These are phyloP conservation scores for Bos taurus DNA, from an alignment of 2,113 vertebrate species.

Conservation along the genomic window DNA sequence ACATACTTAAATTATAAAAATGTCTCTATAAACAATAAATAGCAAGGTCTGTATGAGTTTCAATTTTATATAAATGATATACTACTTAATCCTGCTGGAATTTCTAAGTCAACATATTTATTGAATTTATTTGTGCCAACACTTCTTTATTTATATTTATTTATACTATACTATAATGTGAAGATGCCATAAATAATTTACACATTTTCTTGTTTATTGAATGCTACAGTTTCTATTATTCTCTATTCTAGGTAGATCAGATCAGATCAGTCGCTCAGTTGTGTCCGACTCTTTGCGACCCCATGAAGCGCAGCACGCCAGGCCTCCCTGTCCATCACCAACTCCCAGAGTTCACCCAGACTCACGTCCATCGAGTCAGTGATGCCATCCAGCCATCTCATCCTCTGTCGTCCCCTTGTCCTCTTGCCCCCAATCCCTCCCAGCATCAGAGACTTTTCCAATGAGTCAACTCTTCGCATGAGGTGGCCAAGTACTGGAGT, in stretches of 20 bases:
- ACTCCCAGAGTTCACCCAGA: too few species aligned
- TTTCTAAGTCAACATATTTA: not conserved
- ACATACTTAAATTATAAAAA: not conserved
- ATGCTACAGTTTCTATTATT: not conserved
- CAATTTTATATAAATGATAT: not conserved
- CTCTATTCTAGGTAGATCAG: not conserved
- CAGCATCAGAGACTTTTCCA: too few species aligned
- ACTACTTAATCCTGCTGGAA: not conserved
- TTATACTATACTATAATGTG: not conserved
- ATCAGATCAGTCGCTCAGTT: too few species aligned
- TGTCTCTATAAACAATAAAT: not conserved
- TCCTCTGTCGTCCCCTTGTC: too few species aligned
- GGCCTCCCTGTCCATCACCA: too few species aligned
- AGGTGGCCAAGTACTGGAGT: too few species aligned
- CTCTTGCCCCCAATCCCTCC: too few species aligned
- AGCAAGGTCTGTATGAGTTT: not conserved
- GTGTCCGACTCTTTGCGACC: too few species aligned
- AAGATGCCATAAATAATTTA: not conserved
- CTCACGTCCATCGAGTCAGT: too few species aligned
- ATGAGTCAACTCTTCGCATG: too few species aligned
- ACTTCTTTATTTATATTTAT: not conserved
- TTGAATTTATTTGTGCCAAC: not conserved
- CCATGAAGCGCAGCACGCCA: too few species aligned
- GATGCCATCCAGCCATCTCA: too few species aligned
- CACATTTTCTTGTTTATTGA: not conserved